phyloP scores from a whole-genome alignment of 1,140 invertebrate species.

The Spodoptera frugiperda region DNA sequence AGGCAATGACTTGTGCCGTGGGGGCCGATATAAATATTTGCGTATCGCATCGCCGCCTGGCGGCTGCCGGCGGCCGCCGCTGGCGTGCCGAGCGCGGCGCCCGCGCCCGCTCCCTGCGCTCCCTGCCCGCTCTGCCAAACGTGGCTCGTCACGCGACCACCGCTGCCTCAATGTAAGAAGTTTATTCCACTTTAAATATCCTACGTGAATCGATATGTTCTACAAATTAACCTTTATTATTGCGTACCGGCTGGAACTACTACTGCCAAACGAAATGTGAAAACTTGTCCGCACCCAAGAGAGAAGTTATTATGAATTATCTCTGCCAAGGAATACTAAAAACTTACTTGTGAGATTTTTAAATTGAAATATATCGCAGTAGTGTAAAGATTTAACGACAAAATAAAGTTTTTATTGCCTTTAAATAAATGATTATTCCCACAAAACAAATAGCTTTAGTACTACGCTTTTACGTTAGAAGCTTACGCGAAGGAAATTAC shows the following conservation, averaged over 20 bases:
- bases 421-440: constrained; percentile 5
- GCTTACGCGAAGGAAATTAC: constrained; percentile 23
- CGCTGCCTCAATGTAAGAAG: constrained; percentile 64
- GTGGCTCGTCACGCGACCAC: constrained; percentile 68
- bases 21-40: constrained; percentile 73
- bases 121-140: constrained; percentile 59
- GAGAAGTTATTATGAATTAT: constrained; percentile 14
- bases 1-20: constrained; percentile 72
- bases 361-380: not conserved
- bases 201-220: constrained; percentile 43
- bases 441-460: constrained; percentile 8
- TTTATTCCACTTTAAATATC: constrained; percentile 69
- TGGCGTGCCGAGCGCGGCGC: constrained; percentile 45
- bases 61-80: constrained; percentile 51
- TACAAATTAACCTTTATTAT: constrained; percentile 35
- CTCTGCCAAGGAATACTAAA: not conserved
- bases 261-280: not conserved
- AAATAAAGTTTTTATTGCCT: not conserved
- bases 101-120: constrained; percentile 52
- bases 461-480: constrained; percentile 1
- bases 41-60: constrained; percentile 63
- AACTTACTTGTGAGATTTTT: constrained; percentile 17
- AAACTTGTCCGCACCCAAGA: not conserved
- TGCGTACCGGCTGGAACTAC: constrained; percentile 1
- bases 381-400: constrained; percentile 3